Evolutionary conservation across 1,140 invertebrate species (phyloP).

Genomic region (Aethina tumida): DNA sequence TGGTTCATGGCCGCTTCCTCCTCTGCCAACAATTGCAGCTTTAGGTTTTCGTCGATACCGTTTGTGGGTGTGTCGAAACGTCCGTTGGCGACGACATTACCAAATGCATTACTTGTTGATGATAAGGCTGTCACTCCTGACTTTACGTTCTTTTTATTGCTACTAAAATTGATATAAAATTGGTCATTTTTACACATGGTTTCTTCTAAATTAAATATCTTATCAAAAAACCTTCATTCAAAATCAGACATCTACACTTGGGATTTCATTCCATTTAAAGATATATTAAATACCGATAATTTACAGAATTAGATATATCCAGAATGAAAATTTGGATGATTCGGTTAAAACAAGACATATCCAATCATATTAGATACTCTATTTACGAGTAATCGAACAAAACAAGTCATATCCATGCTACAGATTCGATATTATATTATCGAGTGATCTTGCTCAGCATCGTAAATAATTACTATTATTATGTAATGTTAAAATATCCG

Average conservation of each 20-base stretch:
- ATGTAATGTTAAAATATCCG: too few species aligned
- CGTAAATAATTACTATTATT: too few species aligned
- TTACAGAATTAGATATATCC: slow-evolving; percentile 7
- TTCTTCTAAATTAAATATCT: slow-evolving; percentile 23
- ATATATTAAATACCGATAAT: slow-evolving; percentile 4
- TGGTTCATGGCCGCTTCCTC: slow-evolving; percentile 92
- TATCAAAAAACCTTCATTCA: slow-evolving; percentile 9
- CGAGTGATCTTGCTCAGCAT: too few species aligned
- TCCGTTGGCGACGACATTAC: slow-evolving; percentile 65
- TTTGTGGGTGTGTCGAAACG: slow-evolving; percentile 55
- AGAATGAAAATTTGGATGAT: too few species aligned
- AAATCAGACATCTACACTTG: too few species aligned
- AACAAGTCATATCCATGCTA: too few species aligned
- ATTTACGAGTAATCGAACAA: too few species aligned
- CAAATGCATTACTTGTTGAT: slow-evolving; percentile 79
- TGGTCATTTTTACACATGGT: too few species aligned
- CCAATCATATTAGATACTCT: too few species aligned
- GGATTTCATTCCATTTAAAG: slow-evolving; percentile 1
- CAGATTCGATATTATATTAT: too few species aligned
- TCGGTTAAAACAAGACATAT: too few species aligned
- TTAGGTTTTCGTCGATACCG: slow-evolving; percentile 76
- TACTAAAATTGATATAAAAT: slow-evolving; percentile 36
- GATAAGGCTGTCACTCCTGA: slow-evolving; percentile 82
- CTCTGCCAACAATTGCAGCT: slow-evolving; percentile 82
- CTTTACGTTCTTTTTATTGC: slow-evolving; percentile 78